Evolutionary conservation across 2,888 invertebrate genomes (phyloP), one percentile per base, ranked within the genome.

Genomic region (Branchipolynoe longqiensis): DNA sequence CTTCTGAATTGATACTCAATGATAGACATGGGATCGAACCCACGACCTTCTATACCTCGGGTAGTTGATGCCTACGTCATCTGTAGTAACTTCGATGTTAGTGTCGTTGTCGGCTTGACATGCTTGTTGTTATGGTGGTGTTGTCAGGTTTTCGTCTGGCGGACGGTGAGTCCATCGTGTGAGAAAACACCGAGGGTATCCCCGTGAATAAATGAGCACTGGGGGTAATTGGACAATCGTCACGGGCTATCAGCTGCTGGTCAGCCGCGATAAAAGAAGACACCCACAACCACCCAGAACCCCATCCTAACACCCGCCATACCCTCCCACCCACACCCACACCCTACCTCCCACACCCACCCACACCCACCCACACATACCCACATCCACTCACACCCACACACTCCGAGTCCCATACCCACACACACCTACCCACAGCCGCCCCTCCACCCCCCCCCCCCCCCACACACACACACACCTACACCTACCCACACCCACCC

Each of bases 191-290:
- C n/a, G n/a, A n/a, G 18, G 8, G 48, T 48, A 18, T n/a, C 69
- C 69, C 33, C 6, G 22, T 69, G 36, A 69, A 38, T 8, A 69
- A 69, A 69, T 38, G 69, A 33, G 36, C 69, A 69, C 4, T 36
- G 22, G 33, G 22, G 18, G 69, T 33, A 69, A 38, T 33, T 69
- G 69, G 69, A 69, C 69, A 69, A 38, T 38, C 33, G 69, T 38
- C 69, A 69, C 33, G 33, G 38, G 36, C 69, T 69, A 69, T 69
- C 69, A 69, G 69, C 38, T 38, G 33, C 36, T 69, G 69, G 69
- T 69, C 69, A 69, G 69, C 62, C 62, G 56, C n/a, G n/a, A n/a
- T n/a, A n/a, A n/a, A n/a, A n/a, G n/a, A 56, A 22, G 56, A 56
- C 25, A 22, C 56, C 56, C 56, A n/a, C n/a, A 3, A 56, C 56